Percentiles rank a stretch among this genome's conserved stretches.
phyloP scores from a whole-genome alignment of 2,888 invertebrate species.

The Lasioglossum figueresi region DNA sequence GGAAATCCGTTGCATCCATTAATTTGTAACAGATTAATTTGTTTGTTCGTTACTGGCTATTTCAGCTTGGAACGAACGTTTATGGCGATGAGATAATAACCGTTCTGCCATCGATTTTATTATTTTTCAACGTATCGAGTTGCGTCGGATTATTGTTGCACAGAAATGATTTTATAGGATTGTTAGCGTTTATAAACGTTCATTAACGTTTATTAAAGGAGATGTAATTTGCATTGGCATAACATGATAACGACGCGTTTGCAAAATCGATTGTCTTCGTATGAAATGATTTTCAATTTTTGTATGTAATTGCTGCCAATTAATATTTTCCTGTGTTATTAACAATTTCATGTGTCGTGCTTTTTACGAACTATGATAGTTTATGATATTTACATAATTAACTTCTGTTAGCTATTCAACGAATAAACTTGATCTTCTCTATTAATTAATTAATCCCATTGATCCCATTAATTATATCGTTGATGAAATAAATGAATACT shows the following conservation, averaged over 20 bases:
- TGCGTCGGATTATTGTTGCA: not conserved
- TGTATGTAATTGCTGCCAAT: not conserved
- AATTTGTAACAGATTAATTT: constrained; percentile 1
- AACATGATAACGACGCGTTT: not conserved
- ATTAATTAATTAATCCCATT: not conserved
- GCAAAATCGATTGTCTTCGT: not conserved
- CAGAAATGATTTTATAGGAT: not conserved
- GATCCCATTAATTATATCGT: not conserved
- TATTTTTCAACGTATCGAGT: constrained; percentile 1
- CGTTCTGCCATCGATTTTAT: not conserved
- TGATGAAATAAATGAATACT: not conserved
- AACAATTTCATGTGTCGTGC: not conserved
- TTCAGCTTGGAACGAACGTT: not conserved
- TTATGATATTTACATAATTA: not conserved
- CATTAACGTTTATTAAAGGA: not conserved
- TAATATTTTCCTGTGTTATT: not conserved
- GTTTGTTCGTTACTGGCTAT: constrained; percentile 1
- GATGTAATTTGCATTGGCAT: not conserved
- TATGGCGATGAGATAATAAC: not conserved
- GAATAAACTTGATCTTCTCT: not conserved
- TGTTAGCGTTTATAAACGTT: not conserved
- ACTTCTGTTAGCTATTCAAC: not conserved
- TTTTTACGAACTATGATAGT: not conserved
- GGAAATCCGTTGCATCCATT: not conserved
- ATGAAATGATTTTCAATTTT: not conserved